A percentile compares a stretch with the other conserved stretches of the same genome.
Conservation (phyloP, 2,888 invertebrate genomes). For the Zygaena filipendulae region DNA sequence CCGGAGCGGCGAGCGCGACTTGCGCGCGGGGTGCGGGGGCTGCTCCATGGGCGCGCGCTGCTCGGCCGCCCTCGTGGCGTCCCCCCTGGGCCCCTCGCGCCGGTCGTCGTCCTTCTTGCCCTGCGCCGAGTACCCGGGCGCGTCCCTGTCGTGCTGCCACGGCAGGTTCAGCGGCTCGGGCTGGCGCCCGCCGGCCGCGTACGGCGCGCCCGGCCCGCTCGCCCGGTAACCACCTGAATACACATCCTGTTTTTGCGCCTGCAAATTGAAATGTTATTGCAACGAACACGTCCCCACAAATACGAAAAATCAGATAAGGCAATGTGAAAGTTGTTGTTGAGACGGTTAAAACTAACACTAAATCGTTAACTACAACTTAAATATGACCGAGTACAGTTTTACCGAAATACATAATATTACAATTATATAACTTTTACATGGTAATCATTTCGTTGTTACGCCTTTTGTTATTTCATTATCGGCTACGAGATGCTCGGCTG, state of each 20-base stretch:
- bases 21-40: conserved; percentile 25
- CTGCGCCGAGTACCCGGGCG: conserved; percentile 9
- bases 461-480: too few species aligned
- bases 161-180: conserved; percentile 20
- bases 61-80: conserved; percentile 18
- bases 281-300: too few species aligned
- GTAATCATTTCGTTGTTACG: too few species aligned
- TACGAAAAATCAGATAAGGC: conserved; percentile 21
- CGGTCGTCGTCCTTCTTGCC: conserved; percentile 32
- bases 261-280: conserved; percentile 50
- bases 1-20: conserved; percentile 37
- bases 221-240: conserved; percentile 51
- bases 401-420: too few species aligned
- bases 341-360: conserved; percentile 9
- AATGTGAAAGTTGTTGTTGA: too few species aligned
- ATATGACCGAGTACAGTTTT: too few species aligned
- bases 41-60: conserved; percentile 17
- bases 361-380: neutral
- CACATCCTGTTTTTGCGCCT: conserved; percentile 50
- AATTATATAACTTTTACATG: too few species aligned
- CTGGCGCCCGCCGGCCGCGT: conserved; percentile 23
- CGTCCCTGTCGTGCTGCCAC: conserved; percentile 35
- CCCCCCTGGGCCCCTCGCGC: conserved; percentile 23
- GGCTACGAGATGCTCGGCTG: too few species aligned
- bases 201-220: conserved; percentile 29